Base-by-base conservation (phyloP, 2,888 invertebrate species). In the Theretra japonica region DNA sequence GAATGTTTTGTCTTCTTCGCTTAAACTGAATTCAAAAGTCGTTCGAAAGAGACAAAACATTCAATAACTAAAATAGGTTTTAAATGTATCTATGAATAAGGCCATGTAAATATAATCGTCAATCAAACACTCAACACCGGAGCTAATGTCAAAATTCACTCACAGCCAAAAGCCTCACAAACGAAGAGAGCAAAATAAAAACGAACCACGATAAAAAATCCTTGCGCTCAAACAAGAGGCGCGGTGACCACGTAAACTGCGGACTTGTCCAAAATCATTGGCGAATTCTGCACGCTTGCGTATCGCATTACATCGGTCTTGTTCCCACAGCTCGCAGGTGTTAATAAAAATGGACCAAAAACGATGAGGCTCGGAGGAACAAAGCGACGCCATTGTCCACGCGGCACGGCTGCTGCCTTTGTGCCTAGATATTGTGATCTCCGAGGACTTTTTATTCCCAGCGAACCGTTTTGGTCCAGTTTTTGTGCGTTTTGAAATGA, bases 281-380 rank as follows among this genome's bases (percentile, higher is more conserved):
- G 30, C 28, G 33, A 17, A 53, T n/a, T 53, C 28, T 53, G n/a
- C 30, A 30, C n/a, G 56, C 56, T 25, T 56, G 74, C 77, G 79
- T 87, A 90, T 93, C 92, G 82, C 90, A 83, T 93, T 93, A 86
- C 93, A 73, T 11, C 69, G 59, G 71, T 58, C 74, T 70, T 75
- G 89, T 89, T 88, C 89, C 83, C 86, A 85, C 86, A 83, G 75
- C 69, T 77, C 86, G 86, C 89, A 90, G 91, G 93, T 89, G 93
- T 90, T 84, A 93, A 89, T 81, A 88, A 91, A 92, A 93, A 92
- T 89, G 81, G 88, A 91, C 81, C 86, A 91, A 84, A 84, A 76
- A 50, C 68, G n/a, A 65, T 57, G 71, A 69, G 62, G 62, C 58
- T 41, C 68, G 69, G 73, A 17, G 53, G 53, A 53, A 77, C 79